phyloP scores from a whole-genome alignment of 1,140 invertebrate species.

The Vollenhovia emeryi region DNA sequence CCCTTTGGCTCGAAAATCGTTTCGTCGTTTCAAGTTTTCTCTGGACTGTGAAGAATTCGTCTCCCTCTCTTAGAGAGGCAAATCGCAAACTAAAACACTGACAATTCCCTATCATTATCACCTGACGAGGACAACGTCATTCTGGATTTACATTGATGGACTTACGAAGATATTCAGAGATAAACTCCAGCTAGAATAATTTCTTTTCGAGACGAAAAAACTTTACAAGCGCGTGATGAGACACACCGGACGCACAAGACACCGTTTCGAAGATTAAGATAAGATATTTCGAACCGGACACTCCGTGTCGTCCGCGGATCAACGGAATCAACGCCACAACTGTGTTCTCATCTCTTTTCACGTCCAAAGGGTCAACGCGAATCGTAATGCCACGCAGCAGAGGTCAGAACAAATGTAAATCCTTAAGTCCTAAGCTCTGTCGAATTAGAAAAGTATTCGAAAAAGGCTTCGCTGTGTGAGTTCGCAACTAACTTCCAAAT shows the following conservation, averaged over 20 bases:
- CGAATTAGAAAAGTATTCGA: conserved; percentile 10
- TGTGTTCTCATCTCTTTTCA: not conserved
- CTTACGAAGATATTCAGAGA: conserved; percentile 6
- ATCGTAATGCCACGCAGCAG: not conserved
- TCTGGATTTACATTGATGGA: too few species aligned
- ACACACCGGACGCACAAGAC: not conserved
- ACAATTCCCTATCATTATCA: conserved; percentile 12
- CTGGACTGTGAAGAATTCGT: conserved; percentile 3
- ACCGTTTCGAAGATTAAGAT: not conserved
- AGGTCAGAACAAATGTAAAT: conserved; percentile 39
- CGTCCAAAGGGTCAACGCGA: not conserved
- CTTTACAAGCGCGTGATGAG: not conserved
- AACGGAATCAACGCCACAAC: not conserved
- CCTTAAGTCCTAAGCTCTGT: conserved; percentile 11
- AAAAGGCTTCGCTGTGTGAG: not conserved
- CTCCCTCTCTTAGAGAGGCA: conserved; percentile 16
- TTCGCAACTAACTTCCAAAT: not conserved
- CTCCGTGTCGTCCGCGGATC: not conserved
- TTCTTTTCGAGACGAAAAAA: not conserved
- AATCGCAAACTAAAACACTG: conserved; percentile 37
- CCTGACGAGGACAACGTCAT: not conserved
- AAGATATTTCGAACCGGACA: not conserved
- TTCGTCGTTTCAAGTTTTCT: conserved; percentile 25
- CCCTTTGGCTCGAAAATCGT: conserved; percentile 24
- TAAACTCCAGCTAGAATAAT: conserved; percentile 1